These are phyloP conservation scores for Heloderma charlesbogerti DNA, from an alignment of 2,113 vertebrate genomes.

Conservation along the genomic window DNA sequence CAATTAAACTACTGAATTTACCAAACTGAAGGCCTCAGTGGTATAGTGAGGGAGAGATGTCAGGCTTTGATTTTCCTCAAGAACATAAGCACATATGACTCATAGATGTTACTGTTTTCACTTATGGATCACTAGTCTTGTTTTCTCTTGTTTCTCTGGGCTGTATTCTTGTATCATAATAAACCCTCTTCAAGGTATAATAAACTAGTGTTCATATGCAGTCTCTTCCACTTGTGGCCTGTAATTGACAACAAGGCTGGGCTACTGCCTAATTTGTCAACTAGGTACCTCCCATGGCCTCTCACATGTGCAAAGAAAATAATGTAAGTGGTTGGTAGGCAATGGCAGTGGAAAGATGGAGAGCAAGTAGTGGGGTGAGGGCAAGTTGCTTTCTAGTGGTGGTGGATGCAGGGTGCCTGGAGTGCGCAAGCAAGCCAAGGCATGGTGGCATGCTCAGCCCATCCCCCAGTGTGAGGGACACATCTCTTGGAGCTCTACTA, in stretches of 20 bases:
- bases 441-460: neutral
- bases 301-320: neutral
- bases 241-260: neutral
- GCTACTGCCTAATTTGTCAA: neutral
- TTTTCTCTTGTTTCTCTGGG: neutral
- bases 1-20: slow-evolving; percentile 25
- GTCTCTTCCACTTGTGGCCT: neutral
- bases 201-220: neutral
- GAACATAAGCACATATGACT: neutral
- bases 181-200: neutral
- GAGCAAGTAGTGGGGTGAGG: neutral
- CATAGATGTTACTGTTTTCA: neutral
- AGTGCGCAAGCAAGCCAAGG: neutral
- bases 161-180: neutral
- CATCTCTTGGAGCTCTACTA: neutral
- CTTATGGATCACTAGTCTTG: neutral
- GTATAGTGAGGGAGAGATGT: slow-evolving; percentile 43
- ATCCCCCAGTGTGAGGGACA: neutral
- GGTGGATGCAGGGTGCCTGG: neutral
- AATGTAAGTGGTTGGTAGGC: neutral
- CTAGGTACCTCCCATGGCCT: neutral
- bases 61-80: slow-evolving; percentile 24
- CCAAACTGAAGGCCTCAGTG: slow-evolving; percentile 43
- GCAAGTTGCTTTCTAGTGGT: neutral
- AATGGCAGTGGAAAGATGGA: neutral